phyloP scores from a whole-genome alignment of 2,113 vertebrate species.

The Zosterops lateralis region DNA sequence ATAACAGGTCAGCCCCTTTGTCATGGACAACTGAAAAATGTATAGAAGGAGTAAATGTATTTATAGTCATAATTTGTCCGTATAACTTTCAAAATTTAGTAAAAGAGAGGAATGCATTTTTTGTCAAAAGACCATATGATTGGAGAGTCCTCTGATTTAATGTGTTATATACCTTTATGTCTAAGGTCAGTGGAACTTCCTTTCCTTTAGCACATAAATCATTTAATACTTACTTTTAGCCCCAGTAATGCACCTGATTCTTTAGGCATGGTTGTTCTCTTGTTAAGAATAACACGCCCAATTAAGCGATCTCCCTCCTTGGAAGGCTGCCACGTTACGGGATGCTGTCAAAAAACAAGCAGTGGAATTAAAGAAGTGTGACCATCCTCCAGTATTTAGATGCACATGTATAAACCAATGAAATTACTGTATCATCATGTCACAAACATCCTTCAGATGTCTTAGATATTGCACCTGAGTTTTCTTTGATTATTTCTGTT shows the following conservation, averaged over 20 bases:
- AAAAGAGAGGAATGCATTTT: not conserved
- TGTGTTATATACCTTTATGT: not conserved
- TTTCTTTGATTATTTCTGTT: not conserved
- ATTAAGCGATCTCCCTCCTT: constrained; percentile 98
- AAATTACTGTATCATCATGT: not conserved
- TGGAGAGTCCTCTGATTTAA: not conserved
- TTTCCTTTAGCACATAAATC: not conserved
- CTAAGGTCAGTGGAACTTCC: not conserved
- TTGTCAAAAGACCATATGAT: not conserved
- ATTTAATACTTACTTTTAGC: constrained; percentile 83
- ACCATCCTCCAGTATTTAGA: not conserved
- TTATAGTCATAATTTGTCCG: not conserved
- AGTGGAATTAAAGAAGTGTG: not conserved
- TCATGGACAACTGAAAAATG: not conserved
- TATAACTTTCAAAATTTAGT: not conserved
- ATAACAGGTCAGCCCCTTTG: not conserved
- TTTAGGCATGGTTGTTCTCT: constrained; percentile 93
- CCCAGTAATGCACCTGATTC: constrained; percentile 94
- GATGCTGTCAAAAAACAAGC: constrained; percentile 79
- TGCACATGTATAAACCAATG: not conserved
- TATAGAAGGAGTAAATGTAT: not conserved
- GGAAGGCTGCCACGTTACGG: constrained; percentile 96
- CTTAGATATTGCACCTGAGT: not conserved
- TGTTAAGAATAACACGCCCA: constrained; percentile 95
- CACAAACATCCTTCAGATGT: not conserved